phyloP scores from a whole-genome alignment of 2,797 vertebrate genomes.

The Sebastes matsubarae region DNA sequence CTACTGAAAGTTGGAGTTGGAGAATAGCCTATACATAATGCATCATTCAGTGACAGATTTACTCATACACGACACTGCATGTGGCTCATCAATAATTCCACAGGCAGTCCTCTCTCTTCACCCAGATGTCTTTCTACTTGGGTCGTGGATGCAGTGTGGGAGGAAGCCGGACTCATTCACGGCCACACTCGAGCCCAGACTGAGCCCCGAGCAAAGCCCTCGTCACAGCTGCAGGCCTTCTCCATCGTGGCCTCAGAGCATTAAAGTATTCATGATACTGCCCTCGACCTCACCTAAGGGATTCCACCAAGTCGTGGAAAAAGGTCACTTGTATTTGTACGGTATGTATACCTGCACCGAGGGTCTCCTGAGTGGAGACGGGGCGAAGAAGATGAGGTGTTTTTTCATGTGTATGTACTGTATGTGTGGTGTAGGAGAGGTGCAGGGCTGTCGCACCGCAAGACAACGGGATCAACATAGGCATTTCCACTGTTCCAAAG shows the following conservation, averaged over 20 bases:
- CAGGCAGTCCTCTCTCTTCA: not conserved
- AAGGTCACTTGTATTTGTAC: slow-evolving; percentile 48
- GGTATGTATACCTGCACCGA: not conserved
- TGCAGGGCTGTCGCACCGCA: not conserved
- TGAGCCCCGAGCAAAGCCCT: not conserved
- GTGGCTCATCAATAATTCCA: slow-evolving; percentile 48
- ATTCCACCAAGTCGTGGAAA: slow-evolving; percentile 29
- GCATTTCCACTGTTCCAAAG: not conserved
- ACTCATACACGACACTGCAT: not conserved
- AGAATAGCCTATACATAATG: not conserved
- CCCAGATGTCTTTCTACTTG: not conserved
- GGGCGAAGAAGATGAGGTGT: not conserved
- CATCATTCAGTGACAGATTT: slow-evolving; percentile 5
- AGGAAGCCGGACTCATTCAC: not conserved
- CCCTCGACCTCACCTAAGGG: slow-evolving; percentile 7
- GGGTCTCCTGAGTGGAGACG: not conserved
- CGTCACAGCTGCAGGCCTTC: not conserved
- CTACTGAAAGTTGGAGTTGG: not conserved
- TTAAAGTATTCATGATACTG: slow-evolving; percentile 28
- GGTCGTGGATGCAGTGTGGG: not conserved
- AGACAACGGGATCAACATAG: not conserved
- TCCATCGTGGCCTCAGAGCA: not conserved
- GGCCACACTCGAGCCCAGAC: not conserved
- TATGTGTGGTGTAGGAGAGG: not conserved
- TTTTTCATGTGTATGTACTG: not conserved